Percentiles rank a stretch among this genome's conserved stretches.
Conservation (phyloP, 2,888 invertebrate genomes). For the Drosophila quinaria region DNA sequence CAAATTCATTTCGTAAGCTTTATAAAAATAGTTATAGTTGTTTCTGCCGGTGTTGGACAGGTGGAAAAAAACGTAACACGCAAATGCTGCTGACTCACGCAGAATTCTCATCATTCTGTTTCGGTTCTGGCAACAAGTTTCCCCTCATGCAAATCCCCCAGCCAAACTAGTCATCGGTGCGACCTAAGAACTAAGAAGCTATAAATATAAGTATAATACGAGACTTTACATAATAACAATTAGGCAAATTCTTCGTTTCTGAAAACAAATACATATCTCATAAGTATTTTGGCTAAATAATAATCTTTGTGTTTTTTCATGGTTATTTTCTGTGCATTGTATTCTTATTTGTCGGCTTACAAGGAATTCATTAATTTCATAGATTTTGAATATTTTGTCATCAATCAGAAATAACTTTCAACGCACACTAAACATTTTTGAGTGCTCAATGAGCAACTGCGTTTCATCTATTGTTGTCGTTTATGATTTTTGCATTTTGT, state of each 20-base stretch:
- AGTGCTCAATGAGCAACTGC: constrained; percentile 63
- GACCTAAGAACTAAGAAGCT: constrained; percentile 31
- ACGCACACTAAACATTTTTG: constrained; percentile 63
- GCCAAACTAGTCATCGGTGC: constrained; percentile 44
- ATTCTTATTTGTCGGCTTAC: constrained; percentile 56
- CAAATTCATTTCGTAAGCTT: constrained; percentile 69
- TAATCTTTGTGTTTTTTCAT: constrained; percentile 41
- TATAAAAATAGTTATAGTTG: constrained; percentile 52
- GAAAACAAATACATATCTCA: constrained; percentile 62
- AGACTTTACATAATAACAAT: constrained; percentile 72
- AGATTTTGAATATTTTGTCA: constrained; percentile 70
- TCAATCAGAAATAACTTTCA: constrained; percentile 82
- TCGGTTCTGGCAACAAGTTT: constrained; percentile 33
- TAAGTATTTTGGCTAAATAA: constrained; percentile 57
- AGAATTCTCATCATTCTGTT: constrained; percentile 38
- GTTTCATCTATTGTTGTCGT: constrained; percentile 21
- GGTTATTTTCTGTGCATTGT: constrained; percentile 49
- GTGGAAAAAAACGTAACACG: constrained; percentile 37
- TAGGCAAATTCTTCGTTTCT: constrained; percentile 43
- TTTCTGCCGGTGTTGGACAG: constrained; percentile 7
- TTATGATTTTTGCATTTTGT: constrained; percentile 27
- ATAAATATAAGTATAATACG: constrained; percentile 46
- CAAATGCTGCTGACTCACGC: constrained; percentile 65
- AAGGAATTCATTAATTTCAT: constrained; percentile 78
- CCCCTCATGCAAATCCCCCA: constrained; percentile 64